Evolutionary conservation across 2,797 vertebrate genomes (phyloP), one percentile per base, ranked within the genome.

Genomic region (Pseudopleuronectes americanus): DNA sequence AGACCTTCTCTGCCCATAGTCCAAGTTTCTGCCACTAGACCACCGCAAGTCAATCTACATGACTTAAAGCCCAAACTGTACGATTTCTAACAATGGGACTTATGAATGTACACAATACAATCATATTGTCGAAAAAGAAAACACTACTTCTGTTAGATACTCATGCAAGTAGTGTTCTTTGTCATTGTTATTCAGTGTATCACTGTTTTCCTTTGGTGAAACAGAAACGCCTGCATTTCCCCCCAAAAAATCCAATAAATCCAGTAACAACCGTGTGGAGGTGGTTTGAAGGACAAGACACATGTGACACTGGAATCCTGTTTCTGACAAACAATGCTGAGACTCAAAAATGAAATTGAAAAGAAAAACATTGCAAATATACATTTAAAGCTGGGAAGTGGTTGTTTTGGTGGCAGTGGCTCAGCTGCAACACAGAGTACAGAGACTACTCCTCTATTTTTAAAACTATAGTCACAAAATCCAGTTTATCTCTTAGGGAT

Each of bases 251-350:
- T 79, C 58, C 38, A 16, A 8, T 64, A 53, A 85, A 84, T 81
- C 79, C 71, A 28, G 56, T 33, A 74, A 71, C 74, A 73, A 77
- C 60, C 58, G 71, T 63, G 54, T 4, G 5, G 64, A 79, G 76
- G 79, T 84, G 74, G 71, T 66, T 81, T 83, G 79, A 90, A 89
- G 83, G 41, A 84, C 78, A 82, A 41, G 49, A 61, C 71, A 19
- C 57, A 22, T 68, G 28, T 55, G 60, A 76, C 52, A 31, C 52
- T 26, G 22, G 64, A 73, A 64, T 80, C 58, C 6, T 62, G 57
- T 82, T 23, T 67, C 76, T 66, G 12, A 14, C 41, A 59, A 82
- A 69, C 65, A 79, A 16, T 70, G 19, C 47, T 17, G 26, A 45
- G 31, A 69, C 53, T 81, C 53, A 36, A 49, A 84, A 62, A 45